phyloP scores from a whole-genome alignment of 1,140 invertebrate species.

The Micrasema longulum region DNA sequence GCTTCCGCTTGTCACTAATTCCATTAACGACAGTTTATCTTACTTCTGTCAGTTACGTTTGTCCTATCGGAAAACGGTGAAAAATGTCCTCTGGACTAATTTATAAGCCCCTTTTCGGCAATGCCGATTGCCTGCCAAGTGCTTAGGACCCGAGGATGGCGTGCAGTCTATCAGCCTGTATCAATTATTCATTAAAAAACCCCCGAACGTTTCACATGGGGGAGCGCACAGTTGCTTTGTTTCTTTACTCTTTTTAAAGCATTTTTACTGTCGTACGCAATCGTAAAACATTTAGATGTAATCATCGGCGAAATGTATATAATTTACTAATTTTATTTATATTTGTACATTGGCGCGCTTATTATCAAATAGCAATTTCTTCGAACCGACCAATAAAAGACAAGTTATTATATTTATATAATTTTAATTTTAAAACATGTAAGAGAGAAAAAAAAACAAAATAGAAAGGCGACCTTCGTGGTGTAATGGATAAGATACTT shows the following conservation, averaged over 20 bases:
- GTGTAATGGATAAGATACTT: no score
- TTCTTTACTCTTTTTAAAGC: background rate
- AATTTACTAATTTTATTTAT: no score
- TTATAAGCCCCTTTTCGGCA: constrained; percentile 32
- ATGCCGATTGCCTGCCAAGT: constrained; percentile 18
- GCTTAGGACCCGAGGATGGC: background rate
- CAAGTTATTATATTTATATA: no score
- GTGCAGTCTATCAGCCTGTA: constrained; percentile 31
- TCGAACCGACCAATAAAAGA: no score
- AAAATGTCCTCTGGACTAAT: constrained; percentile 30
- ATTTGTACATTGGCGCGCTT: no score
- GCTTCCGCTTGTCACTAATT: constrained; percentile 49
- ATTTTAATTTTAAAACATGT: no score
- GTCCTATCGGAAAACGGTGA: constrained; percentile 14
- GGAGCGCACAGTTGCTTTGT: constrained; percentile 11
- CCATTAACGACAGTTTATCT: constrained; percentile 37
- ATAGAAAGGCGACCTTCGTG: no score
- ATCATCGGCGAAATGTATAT: no score
- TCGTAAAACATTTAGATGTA: no score
- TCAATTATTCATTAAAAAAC: constrained; percentile 47
- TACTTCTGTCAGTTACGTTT: constrained; percentile 36
- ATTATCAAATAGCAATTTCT: no score
- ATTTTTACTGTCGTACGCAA: constrained; percentile 2
- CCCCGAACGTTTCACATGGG: constrained; percentile 37
- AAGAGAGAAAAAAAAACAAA: no score